Evolutionary conservation across 2,797 vertebrate species (phyloP).

Genomic region (Zalophus californianus): DNA sequence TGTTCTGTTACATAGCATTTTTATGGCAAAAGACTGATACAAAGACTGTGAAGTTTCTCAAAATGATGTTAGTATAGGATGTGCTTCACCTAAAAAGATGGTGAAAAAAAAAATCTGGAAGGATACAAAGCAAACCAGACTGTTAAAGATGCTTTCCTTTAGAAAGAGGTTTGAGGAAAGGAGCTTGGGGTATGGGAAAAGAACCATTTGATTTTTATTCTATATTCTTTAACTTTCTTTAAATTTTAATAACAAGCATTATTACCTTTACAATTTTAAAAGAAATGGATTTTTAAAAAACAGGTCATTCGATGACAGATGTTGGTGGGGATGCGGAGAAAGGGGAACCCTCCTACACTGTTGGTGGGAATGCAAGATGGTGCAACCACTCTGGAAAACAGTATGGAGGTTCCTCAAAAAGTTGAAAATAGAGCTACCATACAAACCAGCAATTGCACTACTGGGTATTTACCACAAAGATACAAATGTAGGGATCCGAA

Average conservation of each 20-base stretch:
- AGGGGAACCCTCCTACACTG: too few relatives aligned
- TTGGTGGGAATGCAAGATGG: too few relatives aligned
- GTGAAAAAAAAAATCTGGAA: background rate
- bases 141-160: background rate
- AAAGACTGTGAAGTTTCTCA: background rate
- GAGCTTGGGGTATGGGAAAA: background rate
- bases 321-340: too few relatives aligned
- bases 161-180: background rate
- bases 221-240: background rate
- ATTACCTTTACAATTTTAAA: conserved; percentile 34
- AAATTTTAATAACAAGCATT: background rate
- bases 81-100: background rate
- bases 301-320: background rate
- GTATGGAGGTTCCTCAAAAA: too few relatives aligned
- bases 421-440: too few relatives aligned
- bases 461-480: too few relatives aligned
- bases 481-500: too few relatives aligned
- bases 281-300: background rate
- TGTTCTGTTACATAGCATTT: background rate
- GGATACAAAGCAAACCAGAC: background rate
- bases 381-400: too few relatives aligned
- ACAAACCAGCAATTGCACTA: too few relatives aligned
- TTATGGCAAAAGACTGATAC: background rate
- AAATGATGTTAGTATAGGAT: background rate
- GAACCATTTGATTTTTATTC: background rate